These are phyloP conservation scores for Ovibos moschatus DNA, from an alignment of 2,113 vertebrate species.

Conservation along the genomic window DNA sequence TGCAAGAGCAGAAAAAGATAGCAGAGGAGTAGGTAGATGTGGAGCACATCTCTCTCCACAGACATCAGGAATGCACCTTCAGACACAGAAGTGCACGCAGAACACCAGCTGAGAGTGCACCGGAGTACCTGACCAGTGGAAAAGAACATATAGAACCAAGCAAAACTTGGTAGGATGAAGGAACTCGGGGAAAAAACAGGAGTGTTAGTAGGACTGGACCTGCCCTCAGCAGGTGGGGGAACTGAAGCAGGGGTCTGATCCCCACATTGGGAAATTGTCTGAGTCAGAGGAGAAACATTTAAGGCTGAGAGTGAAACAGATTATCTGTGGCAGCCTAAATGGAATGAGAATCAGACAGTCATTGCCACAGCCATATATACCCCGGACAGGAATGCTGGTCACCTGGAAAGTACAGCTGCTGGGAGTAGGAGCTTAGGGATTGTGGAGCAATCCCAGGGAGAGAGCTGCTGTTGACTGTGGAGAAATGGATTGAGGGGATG, in stretches of 20 bases:
- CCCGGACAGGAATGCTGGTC: rapidly evolving
- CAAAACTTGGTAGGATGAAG: not conserved
- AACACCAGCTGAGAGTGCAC: not conserved
- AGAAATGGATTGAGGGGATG: not conserved
- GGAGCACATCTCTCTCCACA: not conserved
- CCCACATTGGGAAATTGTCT: not conserved
- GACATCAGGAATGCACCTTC: not conserved
- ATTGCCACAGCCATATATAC: not conserved
- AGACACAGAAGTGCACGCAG: not conserved
- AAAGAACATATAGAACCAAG: not conserved
- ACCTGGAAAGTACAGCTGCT: not conserved
- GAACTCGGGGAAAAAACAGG: not conserved
- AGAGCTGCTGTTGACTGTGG: rapidly evolving
- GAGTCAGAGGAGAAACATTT: not conserved
- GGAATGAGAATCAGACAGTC: not conserved
- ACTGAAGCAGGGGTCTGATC: not conserved
- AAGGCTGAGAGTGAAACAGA: not conserved
- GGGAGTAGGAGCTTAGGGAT: not conserved
- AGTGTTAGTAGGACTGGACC: not conserved
- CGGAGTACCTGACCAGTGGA: not conserved
- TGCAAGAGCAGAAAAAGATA: not conserved
- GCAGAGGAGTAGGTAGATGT: not conserved
- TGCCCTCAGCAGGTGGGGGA: not conserved
- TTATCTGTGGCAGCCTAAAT: not conserved
- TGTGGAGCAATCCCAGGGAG: not conserved